phyloP scores from a whole-genome alignment of 2,113 vertebrate species.

The Cryptomyrus ogoouensis region DNA sequence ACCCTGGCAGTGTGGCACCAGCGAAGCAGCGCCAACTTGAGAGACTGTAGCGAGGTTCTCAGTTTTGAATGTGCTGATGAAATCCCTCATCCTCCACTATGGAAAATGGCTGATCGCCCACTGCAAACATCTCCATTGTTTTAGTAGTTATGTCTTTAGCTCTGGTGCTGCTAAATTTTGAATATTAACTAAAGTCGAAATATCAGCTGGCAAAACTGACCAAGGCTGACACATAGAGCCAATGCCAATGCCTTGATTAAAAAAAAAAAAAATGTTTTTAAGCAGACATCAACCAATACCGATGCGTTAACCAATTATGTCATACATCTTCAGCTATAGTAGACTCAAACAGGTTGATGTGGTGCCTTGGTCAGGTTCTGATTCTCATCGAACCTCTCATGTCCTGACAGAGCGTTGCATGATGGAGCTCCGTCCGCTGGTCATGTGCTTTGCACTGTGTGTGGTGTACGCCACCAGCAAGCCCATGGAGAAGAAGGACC shows the following conservation, averaged over 20 bases:
- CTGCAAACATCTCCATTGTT: neutral
- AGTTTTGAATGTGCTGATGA: neutral
- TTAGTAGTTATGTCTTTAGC: neutral
- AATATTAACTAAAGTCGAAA: neutral
- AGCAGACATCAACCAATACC: neutral
- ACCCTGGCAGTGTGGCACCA: neutral
- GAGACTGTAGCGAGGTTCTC: neutral
- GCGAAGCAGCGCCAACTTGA: neutral
- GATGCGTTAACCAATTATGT: neutral
- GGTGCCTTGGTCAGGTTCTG: neutral
- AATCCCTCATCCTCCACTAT: neutral
- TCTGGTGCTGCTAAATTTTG: neutral
- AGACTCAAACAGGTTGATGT: neutral
- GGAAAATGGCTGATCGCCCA: neutral
- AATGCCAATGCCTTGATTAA: neutral
- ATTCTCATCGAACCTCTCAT: neutral
- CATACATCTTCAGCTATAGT: neutral
- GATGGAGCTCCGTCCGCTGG: slow-evolving; percentile 60
- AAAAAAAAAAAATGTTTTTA: neutral
- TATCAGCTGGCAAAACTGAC: neutral
- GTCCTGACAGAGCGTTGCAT: neutral
- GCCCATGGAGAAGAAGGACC: slow-evolving; percentile 78
- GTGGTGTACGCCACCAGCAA: slow-evolving; percentile 66
- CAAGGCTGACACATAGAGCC: neutral
- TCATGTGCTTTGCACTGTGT: slow-evolving; percentile 68